A percentile compares a stretch with the other conserved stretches of the same genome.
Conservation (phyloP, 1,140 invertebrate genomes). For the Leptonema lineaticorne region DNA sequence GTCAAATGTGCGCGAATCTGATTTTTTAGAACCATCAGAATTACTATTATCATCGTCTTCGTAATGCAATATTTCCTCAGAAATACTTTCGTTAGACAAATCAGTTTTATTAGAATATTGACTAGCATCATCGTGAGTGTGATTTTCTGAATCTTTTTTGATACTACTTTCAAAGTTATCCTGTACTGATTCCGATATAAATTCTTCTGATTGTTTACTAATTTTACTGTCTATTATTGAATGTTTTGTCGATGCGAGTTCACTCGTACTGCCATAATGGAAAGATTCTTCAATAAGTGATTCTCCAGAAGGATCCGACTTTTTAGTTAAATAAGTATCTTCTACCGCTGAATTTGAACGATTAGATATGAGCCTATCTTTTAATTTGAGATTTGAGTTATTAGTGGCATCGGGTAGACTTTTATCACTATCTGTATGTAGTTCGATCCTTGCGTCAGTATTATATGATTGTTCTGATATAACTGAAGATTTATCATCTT, state of each 20-base stretch:
- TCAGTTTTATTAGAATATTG: slow-evolving; percentile 19
- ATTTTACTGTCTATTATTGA: not conserved
- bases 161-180: not conserved
- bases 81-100: slow-evolving; percentile 31
- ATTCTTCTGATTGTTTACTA: not conserved
- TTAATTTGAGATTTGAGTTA: no score
- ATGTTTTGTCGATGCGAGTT: not conserved
- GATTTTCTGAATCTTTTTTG: slow-evolving; percentile 15
- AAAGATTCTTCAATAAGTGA: no score
- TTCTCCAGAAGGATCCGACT: no score
- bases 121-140: not conserved
- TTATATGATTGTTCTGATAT: slow-evolving; percentile 1
- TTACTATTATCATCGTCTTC: slow-evolving; percentile 9
- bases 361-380: no score
- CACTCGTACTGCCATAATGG: no score
- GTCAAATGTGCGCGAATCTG: not conserved
- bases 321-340: no score
- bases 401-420: slow-evolving; percentile 10
- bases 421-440: slow-evolving; percentile 15
- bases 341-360: no score
- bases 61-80: slow-evolving; percentile 32
- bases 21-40: not conserved
- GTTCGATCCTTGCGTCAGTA: slow-evolving; percentile 13
- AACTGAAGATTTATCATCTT: not conserved
- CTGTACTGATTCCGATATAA: not conserved